phyloP scores from a whole-genome alignment of 2,888 invertebrate genomes.

The Anticlea derivata region DNA sequence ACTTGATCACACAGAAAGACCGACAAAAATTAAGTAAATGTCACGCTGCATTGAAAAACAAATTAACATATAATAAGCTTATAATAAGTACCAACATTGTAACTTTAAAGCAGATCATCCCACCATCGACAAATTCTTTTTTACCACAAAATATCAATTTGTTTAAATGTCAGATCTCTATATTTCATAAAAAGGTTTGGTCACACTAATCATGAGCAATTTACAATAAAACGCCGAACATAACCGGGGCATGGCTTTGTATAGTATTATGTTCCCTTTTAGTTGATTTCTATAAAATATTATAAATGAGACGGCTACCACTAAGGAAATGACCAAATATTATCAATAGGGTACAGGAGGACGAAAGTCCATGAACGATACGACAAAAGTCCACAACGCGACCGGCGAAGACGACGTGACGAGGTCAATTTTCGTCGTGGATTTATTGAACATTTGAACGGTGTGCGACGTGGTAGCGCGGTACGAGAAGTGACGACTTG shows the following conservation, averaged over 20 bases:
- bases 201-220: conserved; percentile 71
- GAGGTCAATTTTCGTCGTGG: too few species aligned
- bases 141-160: conserved; percentile 29
- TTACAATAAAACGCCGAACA: conserved; percentile 66
- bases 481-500: too few species aligned
- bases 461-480: too few species aligned
- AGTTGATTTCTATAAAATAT: conserved; percentile 84
- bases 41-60: background rate
- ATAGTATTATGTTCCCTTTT: conserved; percentile 77
- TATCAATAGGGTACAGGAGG: conserved; percentile 51
- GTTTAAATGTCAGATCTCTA: conserved; percentile 31
- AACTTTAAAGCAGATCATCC: conserved; percentile 7
- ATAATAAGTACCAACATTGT: conserved; percentile 14
- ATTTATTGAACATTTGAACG: too few species aligned
- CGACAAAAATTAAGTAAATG: conserved; percentile 2
- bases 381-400: too few species aligned
- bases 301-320: conserved; percentile 83
- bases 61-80: background rate
- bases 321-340: conserved; percentile 82
- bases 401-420: too few species aligned
- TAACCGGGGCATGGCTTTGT: conserved; percentile 72
- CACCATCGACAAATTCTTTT: conserved; percentile 12
- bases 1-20: background rate
- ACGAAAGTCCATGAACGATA: conserved; percentile 49
- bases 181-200: conserved; percentile 48